Evolutionary conservation across 2,888 invertebrate genomes (phyloP), one percentile per base, ranked within the genome.

Genomic region (Drosophila subquinaria): DNA sequence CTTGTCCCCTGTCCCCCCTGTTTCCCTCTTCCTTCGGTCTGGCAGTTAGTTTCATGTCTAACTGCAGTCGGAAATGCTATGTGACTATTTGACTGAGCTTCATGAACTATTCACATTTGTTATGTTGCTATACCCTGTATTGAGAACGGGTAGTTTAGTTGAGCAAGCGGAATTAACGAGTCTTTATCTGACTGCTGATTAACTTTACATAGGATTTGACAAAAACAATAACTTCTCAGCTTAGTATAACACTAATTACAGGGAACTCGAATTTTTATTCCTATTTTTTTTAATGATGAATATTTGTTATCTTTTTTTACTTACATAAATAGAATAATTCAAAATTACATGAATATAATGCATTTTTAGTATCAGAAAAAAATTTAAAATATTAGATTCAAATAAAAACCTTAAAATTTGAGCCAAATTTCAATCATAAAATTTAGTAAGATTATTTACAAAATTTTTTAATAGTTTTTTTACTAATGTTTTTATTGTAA

Each of bases 31-130:
- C 30, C 8, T 3, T n/a, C n/a, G 33, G 30, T 45, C 17, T 45
- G 35, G 57, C 57, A 15, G 45, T 50, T 50, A 36, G 55, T 61
- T 81, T 72, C 73, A 79, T 82, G 82, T 81, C 70, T 81, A 69
- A 77, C 73, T 75, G 79, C 81, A 81, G 82, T 82, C 85, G 81
- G 85, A 83, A 78, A 82, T 85, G 86, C 55, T 74, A 77, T 71
- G 76, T 66, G 79, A 69, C 73, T 70, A 67, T 73, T 80, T 79
- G 77, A 66, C 75, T 79, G 81, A 75, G 70, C 75, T 81, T 82
- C 71, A 81, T 79, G 79, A 80, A 78, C 79, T 70, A 73, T 83
- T 73, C 66, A 71, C 77, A 82, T 77, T 77, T 66, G 60, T 53
- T 71, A 72, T 42, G 53, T 13, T 33, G n/a, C 3, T 52, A 45